Evolutionary conservation across 2,888 invertebrate genomes (phyloP), one percentile per base, ranked within the genome.

Genomic region (Cephus sareptanus): DNA sequence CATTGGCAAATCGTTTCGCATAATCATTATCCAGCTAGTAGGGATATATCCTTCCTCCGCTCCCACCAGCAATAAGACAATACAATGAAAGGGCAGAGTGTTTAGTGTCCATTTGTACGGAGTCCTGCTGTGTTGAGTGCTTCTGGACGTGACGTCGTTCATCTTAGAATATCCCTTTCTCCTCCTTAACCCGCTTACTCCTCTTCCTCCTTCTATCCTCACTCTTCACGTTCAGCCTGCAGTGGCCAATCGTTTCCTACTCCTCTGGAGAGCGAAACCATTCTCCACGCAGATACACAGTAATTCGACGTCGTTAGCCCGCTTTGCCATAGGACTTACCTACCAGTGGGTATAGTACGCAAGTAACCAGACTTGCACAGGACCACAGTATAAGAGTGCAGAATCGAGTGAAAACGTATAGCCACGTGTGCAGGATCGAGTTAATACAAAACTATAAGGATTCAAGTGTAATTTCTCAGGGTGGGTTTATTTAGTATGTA

Each of bases 401-500:
- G 23, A 23, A 23, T 6, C 56, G 23, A 56, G 23, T 56, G 56
- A 56, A 56, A 23, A 56, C 23, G 56, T 56, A 56, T 56, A 56
- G 56, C 9, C 56, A 9, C 9, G 23, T 23, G 56, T 56, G 6
- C 2, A 23, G 56, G 1, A 23, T 56, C 9, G 9, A 56, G 23
- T 56, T 56, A 23, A 23, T 23, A 56, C 23, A 56, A 56, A 56
- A 56, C 2, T 23, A 56, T 56, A 56, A 56, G 56, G 56, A 56
- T 56, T 56, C 56, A 9, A 56, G 56, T 56, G 23, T 56, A 56
- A 56, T 56, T 56, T 56, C 56, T 23, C 56, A 23, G 23, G 56
- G 56, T 15, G 56, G 56, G 0, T 85, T 86, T 85, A 85, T 83
- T 85, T 31, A 83, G 80, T 81, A 83, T 82, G 83, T 81, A 82